These are phyloP conservation scores for Drosophila paramelanica DNA, from an alignment of 2,888 invertebrate species.

Conservation along the genomic window DNA sequence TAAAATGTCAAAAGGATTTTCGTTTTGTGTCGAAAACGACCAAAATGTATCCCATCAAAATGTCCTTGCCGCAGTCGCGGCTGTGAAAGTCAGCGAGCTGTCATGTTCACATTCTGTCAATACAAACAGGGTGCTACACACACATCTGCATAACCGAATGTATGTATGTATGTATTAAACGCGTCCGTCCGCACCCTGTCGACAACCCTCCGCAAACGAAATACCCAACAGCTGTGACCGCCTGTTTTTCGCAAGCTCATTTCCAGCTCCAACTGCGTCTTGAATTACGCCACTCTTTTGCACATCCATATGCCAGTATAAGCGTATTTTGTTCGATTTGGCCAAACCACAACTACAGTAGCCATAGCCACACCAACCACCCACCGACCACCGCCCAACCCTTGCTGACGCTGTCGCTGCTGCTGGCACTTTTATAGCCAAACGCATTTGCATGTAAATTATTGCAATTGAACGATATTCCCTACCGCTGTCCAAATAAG, in stretches of 20 bases:
- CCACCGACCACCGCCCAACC: neutral
- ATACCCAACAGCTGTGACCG: conserved; percentile 58
- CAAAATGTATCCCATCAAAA: conserved; percentile 48
- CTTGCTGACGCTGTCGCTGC: conserved; percentile 42
- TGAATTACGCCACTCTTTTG: conserved; percentile 18
- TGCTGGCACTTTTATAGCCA: conserved; percentile 68
- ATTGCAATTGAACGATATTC: conserved; percentile 54
- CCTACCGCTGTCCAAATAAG: conserved; percentile 2
- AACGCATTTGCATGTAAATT: conserved; percentile 74
- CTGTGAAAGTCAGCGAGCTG: conserved; percentile 41
- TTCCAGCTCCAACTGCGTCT: conserved; percentile 34
- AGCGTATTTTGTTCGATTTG: conserved; percentile 54
- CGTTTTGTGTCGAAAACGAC: conserved; percentile 49
- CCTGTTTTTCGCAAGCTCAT: conserved; percentile 42
- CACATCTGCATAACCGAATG: conserved; percentile 2
- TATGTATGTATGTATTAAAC: neutral
- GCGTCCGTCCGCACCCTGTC: conserved; percentile 17
- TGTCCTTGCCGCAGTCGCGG: conserved; percentile 31
- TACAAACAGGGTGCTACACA: conserved; percentile 28
- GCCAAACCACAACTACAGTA: conserved; percentile 17
- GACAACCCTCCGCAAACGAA: conserved; percentile 18
- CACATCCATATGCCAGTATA: conserved; percentile 14
- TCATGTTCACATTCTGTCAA: conserved; percentile 55
- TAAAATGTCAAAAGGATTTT: conserved; percentile 75
- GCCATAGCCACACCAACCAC: neutral